Evolutionary conservation across 2,888 invertebrate genomes (phyloP).

Genomic region (Adelognathus sp.): DNA sequence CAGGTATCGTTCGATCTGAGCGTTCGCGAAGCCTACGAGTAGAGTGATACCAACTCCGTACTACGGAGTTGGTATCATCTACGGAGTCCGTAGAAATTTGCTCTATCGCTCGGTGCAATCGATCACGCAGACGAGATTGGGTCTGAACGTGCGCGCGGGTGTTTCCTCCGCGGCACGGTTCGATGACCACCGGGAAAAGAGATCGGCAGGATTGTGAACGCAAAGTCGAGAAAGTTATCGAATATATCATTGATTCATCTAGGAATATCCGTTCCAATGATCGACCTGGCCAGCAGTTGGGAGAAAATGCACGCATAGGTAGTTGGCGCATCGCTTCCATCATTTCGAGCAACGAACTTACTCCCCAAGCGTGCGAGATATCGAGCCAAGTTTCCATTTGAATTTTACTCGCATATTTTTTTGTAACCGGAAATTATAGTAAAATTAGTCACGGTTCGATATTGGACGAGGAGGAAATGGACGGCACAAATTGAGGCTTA

Average conservation of each 20-base stretch:
- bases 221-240: slow-evolving; percentile 18
- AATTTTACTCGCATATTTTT: too few relatives aligned
- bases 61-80: too few relatives aligned
- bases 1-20: too few relatives aligned
- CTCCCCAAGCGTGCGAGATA: too few relatives aligned
- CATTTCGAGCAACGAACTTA: too few relatives aligned
- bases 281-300: not conserved
- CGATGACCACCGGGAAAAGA: slow-evolving; percentile 26
- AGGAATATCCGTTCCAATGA: not conserved
- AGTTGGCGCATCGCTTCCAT: not conserved
- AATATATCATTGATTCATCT: slow-evolving; percentile 2
- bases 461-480: too few relatives aligned
- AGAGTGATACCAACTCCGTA: too few relatives aligned
- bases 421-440: too few relatives aligned
- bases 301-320: not conserved
- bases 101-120: slow-evolving; percentile 32
- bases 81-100: slow-evolving; percentile 31
- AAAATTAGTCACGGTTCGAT: too few relatives aligned
- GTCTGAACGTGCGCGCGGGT: not conserved
- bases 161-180: slow-evolving; percentile 18
- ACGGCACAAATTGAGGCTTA: too few relatives aligned
- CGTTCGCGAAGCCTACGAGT: slow-evolving; percentile 15
- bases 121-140: slow-evolving; percentile 23
- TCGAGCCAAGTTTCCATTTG: too few relatives aligned
- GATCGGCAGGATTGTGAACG: not conserved